phyloP scores from a whole-genome alignment of 2,888 invertebrate genomes.

The Danaus chrysippus region DNA sequence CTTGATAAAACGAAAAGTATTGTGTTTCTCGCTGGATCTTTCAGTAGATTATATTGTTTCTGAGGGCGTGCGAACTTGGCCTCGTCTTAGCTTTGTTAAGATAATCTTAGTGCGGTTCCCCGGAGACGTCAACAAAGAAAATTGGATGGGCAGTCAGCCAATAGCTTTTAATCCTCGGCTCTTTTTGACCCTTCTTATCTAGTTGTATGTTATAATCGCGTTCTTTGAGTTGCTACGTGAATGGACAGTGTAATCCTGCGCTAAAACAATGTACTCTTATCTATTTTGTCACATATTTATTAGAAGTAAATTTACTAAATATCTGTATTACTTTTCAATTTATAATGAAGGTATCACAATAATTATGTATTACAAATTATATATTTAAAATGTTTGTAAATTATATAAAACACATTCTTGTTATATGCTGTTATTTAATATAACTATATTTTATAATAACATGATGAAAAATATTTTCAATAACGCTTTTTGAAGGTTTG shows the following conservation, averaged over 20 bases:
- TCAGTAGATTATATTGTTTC: slow-evolving; percentile 61
- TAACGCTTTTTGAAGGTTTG: too few relatives aligned
- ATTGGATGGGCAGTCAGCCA: slow-evolving; percentile 78
- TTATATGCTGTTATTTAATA: too few relatives aligned
- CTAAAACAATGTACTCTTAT: slow-evolving; percentile 8
- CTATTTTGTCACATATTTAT: not conserved
- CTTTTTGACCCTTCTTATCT: slow-evolving; percentile 73
- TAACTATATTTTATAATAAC: too few relatives aligned
- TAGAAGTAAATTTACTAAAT: too few relatives aligned
- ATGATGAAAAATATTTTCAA: too few relatives aligned
- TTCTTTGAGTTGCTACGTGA: slow-evolving; percentile 49
- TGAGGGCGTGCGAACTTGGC: slow-evolving; percentile 54
- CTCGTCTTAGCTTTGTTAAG: slow-evolving; percentile 70
- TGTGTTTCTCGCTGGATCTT: slow-evolving; percentile 48
- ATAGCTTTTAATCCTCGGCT: slow-evolving; percentile 73
- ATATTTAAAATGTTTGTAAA: too few relatives aligned
- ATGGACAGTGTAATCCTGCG: slow-evolving; percentile 31
- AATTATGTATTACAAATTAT: too few relatives aligned
- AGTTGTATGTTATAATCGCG: slow-evolving; percentile 63
- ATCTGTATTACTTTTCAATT: too few relatives aligned
- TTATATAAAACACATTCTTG: too few relatives aligned
- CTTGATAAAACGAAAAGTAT: slow-evolving; percentile 37
- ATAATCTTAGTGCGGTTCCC: slow-evolving; percentile 71
- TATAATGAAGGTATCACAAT: too few relatives aligned
- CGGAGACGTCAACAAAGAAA: slow-evolving; percentile 75